These are phyloP conservation scores for Epizoanthus rinbou DNA, from an alignment of 92 coral and sea anemone genomes.

Conservation along the genomic window DNA sequence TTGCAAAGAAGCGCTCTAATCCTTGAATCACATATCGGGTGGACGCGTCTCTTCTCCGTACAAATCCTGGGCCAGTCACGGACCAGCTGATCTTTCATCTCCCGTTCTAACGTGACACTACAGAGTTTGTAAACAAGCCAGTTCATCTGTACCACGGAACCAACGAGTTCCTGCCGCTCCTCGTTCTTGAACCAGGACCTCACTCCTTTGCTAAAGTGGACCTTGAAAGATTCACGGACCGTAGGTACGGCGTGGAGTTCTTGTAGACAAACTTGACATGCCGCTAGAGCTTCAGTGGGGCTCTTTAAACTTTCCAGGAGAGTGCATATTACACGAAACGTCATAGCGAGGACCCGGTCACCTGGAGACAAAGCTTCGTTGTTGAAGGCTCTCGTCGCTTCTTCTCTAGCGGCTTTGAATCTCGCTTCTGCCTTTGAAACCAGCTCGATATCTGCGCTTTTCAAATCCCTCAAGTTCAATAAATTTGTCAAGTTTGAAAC, in stretches of 20 bases:
- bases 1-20: background rate
- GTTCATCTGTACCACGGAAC: background rate
- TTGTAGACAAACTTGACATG: constrained; percentile 33
- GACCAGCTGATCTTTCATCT: background rate
- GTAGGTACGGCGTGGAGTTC: constrained; percentile 33
- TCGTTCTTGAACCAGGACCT: background rate
- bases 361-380: constrained; percentile 14
- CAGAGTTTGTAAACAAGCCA: constrained; percentile 27
- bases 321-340: constrained; percentile 27
- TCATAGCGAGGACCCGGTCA: constrained; percentile 25
- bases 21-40: constrained; percentile 27
- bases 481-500: background rate
- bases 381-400: constrained; percentile 40
- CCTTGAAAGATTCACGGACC: background rate
- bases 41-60: background rate
- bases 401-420: constrained; percentile 39
- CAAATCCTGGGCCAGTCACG: constrained; percentile 38
- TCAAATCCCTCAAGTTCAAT: background rate
- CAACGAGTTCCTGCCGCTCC: background rate
- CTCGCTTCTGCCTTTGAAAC: constrained; percentile 7
- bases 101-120: background rate
- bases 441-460: constrained; percentile 9
- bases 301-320: constrained; percentile 41
- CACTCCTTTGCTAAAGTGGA: background rate
- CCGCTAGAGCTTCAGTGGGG: constrained; percentile 2